These are phyloP conservation scores for Oreochromis grahami DNA, from an alignment of 2,797 vertebrate genomes.

Conservation along the genomic window DNA sequence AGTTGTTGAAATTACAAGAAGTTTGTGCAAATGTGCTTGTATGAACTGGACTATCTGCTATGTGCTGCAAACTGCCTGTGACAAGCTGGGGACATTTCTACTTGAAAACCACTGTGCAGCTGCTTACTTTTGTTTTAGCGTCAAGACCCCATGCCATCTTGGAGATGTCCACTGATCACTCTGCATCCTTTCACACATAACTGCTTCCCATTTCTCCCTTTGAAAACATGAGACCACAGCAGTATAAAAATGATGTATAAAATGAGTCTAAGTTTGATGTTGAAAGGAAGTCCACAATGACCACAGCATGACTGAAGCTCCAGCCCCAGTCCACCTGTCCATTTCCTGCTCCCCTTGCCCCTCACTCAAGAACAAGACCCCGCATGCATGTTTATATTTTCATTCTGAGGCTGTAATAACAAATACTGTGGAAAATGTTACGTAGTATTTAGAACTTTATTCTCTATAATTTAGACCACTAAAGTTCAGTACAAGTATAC, in stretches of 20 bases:
- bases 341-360: background rate
- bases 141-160: background rate
- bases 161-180: background rate
- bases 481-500: background rate
- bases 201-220: background rate
- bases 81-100: background rate
- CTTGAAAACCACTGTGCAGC: background rate
- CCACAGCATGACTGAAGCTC: background rate
- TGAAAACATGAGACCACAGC: background rate
- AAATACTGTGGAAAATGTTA: background rate
- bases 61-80: background rate
- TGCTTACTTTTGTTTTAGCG: background rate
- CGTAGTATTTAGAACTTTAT: accelerated
- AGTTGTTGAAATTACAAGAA: background rate
- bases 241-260: background rate
- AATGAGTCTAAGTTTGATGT: background rate
- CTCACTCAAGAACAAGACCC: background rate
- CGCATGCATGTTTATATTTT: background rate
- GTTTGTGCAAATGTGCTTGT: background rate
- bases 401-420: background rate
- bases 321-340: background rate
- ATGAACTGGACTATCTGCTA: background rate
- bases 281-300: background rate
- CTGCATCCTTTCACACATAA: background rate
- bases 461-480: background rate